A percentile compares a stretch with the other conserved stretches of the same genome.
These are phyloP conservation scores for Hetaerina titia DNA, from an alignment of 2,888 invertebrate genomes.

Conservation along the genomic window DNA sequence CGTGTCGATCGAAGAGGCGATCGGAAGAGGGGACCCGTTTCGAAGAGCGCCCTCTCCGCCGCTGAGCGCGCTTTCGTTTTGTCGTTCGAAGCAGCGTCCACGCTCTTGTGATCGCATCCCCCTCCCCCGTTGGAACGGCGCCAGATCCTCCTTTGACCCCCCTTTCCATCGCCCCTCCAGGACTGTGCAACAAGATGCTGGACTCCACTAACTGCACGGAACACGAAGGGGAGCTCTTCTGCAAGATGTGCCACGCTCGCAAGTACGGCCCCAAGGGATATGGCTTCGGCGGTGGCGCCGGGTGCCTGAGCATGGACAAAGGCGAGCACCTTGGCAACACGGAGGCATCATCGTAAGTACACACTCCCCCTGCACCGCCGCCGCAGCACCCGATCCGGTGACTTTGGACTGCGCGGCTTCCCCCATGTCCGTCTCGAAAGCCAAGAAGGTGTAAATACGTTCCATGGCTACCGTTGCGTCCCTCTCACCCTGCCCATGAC, in stretches of 20 bases:
- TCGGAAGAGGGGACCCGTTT: no score
- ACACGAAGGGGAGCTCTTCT: slow-evolving; percentile 97
- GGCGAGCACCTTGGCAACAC: slow-evolving; percentile 87
- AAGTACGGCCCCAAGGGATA: slow-evolving; percentile 99
- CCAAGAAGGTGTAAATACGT: no score
- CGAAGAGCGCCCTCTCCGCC: no score
- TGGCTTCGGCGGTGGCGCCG: slow-evolving; percentile 99
- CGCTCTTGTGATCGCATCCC: no score
- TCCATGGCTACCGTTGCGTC: no score
- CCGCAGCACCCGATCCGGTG: background rate
- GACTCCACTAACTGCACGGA: slow-evolving; percentile 99
- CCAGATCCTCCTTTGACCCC: background rate
- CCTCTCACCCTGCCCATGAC: no score
- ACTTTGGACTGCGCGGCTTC: no score
- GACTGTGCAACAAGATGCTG: slow-evolving; percentile 97
- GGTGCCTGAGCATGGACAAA: slow-evolving; percentile 96
- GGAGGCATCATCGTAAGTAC: slow-evolving; percentile 86
- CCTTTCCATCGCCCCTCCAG: slow-evolving; percentile 78
- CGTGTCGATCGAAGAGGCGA: no score
- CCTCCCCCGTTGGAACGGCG: background rate
- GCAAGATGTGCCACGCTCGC: slow-evolving; percentile 98
- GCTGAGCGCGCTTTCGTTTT: no score
- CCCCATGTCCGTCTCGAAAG: no score
- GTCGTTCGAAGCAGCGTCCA: no score
- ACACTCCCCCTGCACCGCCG: slow-evolving; percentile 68